Evolutionary conservation across 1,140 invertebrate genomes (phyloP).

Genomic region (Drosophila sp.): DNA sequence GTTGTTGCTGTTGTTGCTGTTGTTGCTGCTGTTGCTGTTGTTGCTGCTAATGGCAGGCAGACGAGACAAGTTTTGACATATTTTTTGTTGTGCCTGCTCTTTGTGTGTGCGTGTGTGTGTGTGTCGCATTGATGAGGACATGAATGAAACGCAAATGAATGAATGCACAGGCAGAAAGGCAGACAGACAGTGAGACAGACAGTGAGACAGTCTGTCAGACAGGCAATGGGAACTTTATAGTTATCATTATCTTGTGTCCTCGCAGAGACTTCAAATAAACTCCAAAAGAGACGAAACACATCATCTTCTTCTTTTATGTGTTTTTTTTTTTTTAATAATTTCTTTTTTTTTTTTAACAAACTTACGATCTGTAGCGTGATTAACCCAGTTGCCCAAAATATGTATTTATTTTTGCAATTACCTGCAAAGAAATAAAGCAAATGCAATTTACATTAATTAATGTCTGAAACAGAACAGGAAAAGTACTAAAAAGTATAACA

Average conservation of each 20-base stretch:
- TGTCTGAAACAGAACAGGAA: background rate
- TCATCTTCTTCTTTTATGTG: slow-evolving; percentile 13
- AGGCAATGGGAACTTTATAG: slow-evolving; percentile 38
- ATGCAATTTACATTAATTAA: slow-evolving; percentile 1
- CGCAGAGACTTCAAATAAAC: slow-evolving; percentile 11
- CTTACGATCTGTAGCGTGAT: slow-evolving; percentile 45
- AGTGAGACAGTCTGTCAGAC: background rate
- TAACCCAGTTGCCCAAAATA: slow-evolving; percentile 44
- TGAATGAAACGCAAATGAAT: slow-evolving; percentile 82
- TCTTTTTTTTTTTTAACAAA: slow-evolving; percentile 26
- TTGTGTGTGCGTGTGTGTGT: slow-evolving; percentile 29
- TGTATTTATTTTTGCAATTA: slow-evolving; percentile 44
- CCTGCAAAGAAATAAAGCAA: slow-evolving; percentile 54
- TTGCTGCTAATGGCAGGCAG: slow-evolving; percentile 78
- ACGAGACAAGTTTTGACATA: slow-evolving; percentile 83
- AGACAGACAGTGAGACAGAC: background rate
- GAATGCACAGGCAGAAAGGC: slow-evolving; percentile 52
- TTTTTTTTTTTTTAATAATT: slow-evolving; percentile 24
- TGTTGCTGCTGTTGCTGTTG: slow-evolving; percentile 34
- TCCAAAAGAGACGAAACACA: slow-evolving; percentile 40
- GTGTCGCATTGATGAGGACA: slow-evolving; percentile 59
- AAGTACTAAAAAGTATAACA: too few relatives aligned
- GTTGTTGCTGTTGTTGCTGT: slow-evolving; percentile 25
- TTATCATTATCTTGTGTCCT: slow-evolving; percentile 51
- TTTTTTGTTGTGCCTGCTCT: slow-evolving; percentile 56